Conservation (phyloP, 1,140 invertebrate genomes). For the Acromyrmex heyeri region DNA sequence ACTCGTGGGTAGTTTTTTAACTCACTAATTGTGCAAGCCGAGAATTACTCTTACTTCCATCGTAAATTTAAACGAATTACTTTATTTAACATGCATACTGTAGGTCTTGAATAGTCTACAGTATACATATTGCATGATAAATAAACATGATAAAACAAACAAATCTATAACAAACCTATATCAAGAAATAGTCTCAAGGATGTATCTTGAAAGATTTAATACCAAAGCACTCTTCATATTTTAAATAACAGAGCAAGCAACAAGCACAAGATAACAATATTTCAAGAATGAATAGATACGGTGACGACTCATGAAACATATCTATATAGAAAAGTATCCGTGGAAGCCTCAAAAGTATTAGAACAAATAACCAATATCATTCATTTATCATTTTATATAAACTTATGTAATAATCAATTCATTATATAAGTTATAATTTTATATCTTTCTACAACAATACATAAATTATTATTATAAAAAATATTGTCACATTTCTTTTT, state of each 20-base stretch:
- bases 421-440: not conserved
- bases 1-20: slow-evolving; percentile 46
- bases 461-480: not conserved
- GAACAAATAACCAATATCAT: not conserved
- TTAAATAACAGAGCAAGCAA: not conserved
- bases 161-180: not conserved
- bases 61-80: slow-evolving; percentile 50
- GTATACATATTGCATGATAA: no score
- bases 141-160: not conserved
- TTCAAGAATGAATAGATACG: no score
- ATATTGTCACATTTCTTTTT: not conserved
- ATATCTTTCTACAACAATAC: not conserved
- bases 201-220: not conserved
- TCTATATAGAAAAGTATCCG: no score
- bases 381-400: not conserved
- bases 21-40: slow-evolving; percentile 55
- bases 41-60: slow-evolving; percentile 42
- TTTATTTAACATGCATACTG: slow-evolving; percentile 40
- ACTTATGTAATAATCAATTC: not conserved
- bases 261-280: no score
- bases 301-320: no score
- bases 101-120: not conserved
- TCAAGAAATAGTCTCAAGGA: not conserved
- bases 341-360: not conserved
- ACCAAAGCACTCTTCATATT: not conserved